Evolutionary conservation across 2,113 vertebrate genomes (phyloP).

Genomic region (Gopherus flavomarginatus): DNA sequence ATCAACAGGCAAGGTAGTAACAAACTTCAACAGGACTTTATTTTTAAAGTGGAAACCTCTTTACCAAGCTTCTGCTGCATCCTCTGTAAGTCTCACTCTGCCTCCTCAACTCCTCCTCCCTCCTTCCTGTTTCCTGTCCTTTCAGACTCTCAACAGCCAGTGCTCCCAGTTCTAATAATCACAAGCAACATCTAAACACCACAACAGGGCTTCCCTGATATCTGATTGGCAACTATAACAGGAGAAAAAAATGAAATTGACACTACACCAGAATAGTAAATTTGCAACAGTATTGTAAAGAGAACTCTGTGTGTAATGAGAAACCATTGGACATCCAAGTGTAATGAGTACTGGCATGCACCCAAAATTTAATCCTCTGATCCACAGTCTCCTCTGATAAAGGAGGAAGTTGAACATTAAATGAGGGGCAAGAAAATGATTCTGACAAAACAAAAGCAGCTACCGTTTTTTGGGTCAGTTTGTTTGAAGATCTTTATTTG

Average conservation of each 20-base stretch:
- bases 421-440: conserved; percentile 1
- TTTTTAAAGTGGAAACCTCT: no score
- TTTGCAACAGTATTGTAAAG: not conserved
- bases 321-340: not conserved
- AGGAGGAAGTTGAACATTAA: not conserved
- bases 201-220: not conserved
- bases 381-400: not conserved
- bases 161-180: no score
- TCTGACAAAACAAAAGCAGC: not conserved
- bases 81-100: no score
- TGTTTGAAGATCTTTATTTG: conserved; percentile 9
- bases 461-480: not conserved
- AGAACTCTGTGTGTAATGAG: not conserved
- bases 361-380: not conserved
- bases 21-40: no score
- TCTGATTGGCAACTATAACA: not conserved
- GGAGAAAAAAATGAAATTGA: not conserved
- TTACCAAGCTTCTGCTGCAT: no score
- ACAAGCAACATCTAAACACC: no score
- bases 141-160: no score
- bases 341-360: conserved; percentile 6
- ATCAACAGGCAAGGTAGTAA: no score
- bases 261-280: not conserved
- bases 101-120: no score
- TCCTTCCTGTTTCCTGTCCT: no score